Evolutionary conservation across 2,888 invertebrate species (phyloP).

Genomic region (Trisateles emortualis): DNA sequence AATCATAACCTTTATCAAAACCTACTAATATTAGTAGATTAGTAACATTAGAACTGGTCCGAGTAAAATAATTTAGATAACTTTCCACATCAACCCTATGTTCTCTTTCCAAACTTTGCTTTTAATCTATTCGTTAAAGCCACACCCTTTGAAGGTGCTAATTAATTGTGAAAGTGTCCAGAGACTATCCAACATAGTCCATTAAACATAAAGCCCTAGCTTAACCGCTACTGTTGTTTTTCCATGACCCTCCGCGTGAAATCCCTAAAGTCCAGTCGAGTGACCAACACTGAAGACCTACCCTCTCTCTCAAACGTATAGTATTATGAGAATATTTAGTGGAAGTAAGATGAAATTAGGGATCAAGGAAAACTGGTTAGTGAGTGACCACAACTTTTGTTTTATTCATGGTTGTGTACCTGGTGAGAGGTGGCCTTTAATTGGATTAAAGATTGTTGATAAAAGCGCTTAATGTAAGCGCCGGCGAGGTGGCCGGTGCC

Average conservation of each 20-base stretch:
- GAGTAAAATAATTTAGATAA: constrained; percentile 33
- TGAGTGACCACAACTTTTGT: constrained; percentile 68
- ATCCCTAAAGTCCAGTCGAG: constrained; percentile 75
- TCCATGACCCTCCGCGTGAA: constrained; percentile 70
- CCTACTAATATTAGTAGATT: too few relatives aligned
- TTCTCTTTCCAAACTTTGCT: constrained; percentile 42
- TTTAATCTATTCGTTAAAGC: constrained; percentile 49
- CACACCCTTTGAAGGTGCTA: constrained; percentile 67
- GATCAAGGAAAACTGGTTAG: constrained; percentile 56
- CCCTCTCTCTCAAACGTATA: constrained; percentile 20
- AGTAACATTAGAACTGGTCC: too few relatives aligned
- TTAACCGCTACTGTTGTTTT: constrained; percentile 73
- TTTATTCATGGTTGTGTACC: constrained; percentile 76
- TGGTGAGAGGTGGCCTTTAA: constrained; percentile 76
- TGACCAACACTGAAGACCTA: constrained; percentile 51
- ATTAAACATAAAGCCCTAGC: constrained; percentile 76
- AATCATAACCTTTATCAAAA: too few relatives aligned
- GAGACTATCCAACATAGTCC: constrained; percentile 72
- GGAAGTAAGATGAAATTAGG: constrained; percentile 29
- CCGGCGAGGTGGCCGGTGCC: constrained; percentile 51
- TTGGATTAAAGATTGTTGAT: constrained; percentile 84
- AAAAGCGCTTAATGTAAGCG: constrained; percentile 74
- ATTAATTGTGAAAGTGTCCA: constrained; percentile 77
- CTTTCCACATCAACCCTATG: constrained; percentile 29
- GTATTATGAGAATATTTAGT: constrained; percentile 32